Evolutionary conservation across 2,113 vertebrate species (phyloP).

Genomic region (Falco punctatus): DNA sequence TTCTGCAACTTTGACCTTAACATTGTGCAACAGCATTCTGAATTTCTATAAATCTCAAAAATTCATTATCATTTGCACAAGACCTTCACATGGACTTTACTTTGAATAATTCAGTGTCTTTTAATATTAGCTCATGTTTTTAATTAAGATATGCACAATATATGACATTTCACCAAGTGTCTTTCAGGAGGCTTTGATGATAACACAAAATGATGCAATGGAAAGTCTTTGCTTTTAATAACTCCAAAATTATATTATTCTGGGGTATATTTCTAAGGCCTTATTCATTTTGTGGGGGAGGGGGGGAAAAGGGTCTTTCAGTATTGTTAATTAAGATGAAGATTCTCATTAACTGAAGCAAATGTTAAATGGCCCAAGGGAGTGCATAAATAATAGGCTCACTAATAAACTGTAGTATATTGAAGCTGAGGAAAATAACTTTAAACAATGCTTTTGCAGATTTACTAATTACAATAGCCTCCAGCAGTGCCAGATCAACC

Average conservation of each 20-base stretch:
- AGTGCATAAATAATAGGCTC: constrained; percentile 39
- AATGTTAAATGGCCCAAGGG: constrained; percentile 45
- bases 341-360: constrained; percentile 59
- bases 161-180: not conserved
- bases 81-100: not conserved
- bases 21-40: not conserved
- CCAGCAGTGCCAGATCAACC: constrained; percentile 18
- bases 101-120: not conserved
- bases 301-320: not conserved
- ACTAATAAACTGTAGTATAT: constrained; percentile 55
- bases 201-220: constrained; percentile 29
- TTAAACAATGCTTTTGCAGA: constrained; percentile 51
- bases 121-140: constrained; percentile 19
- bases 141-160: constrained; percentile 42
- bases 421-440: constrained; percentile 33
- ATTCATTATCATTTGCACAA: constrained; percentile 3
- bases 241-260: constrained; percentile 25
- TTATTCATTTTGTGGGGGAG: not conserved
- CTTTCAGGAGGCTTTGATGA: constrained; percentile 33
- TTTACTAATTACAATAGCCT: constrained; percentile 57
- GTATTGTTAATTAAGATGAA: constrained; percentile 63
- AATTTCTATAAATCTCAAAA: not conserved
- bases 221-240: constrained; percentile 10
- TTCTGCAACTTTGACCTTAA: not conserved
- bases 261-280: not conserved